These are phyloP conservation scores for Chamaea fasciata DNA, from an alignment of 2,113 vertebrate genomes.

Conservation along the genomic window DNA sequence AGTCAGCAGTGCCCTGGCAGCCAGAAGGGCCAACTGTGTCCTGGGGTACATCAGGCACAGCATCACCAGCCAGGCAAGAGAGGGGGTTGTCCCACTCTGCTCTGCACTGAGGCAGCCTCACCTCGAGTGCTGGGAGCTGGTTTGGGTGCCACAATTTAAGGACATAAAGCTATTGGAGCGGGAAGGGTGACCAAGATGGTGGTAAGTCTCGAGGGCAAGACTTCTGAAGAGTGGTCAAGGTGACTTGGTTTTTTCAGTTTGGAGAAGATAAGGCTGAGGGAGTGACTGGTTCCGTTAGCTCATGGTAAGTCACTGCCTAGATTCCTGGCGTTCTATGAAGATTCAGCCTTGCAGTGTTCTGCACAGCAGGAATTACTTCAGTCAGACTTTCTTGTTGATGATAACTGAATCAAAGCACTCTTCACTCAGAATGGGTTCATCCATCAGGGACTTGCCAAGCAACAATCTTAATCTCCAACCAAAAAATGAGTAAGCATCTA, in stretches of 20 bases:
- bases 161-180: neutral
- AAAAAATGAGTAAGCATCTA: neutral
- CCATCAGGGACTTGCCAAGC: neutral
- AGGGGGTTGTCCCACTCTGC: neutral
- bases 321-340: neutral
- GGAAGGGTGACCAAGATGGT: neutral
- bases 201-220: rapidly evolving
- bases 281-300: neutral
- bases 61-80: rapidly evolving
- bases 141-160: rapidly evolving
- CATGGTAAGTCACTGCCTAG: neutral
- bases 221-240: neutral
- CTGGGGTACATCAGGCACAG: neutral
- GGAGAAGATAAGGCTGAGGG: neutral
- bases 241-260: neutral
- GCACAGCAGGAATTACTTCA: neutral
- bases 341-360: neutral
- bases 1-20: neutral
- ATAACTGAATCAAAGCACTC: neutral
- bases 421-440: neutral
- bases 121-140: rapidly evolving
- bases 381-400: neutral
- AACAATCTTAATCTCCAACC: neutral
- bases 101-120: rapidly evolving
- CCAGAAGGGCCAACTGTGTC: rapidly evolving